phyloP scores from a whole-genome alignment of 2,888 invertebrate genomes.

The Congeria kusceri region DNA sequence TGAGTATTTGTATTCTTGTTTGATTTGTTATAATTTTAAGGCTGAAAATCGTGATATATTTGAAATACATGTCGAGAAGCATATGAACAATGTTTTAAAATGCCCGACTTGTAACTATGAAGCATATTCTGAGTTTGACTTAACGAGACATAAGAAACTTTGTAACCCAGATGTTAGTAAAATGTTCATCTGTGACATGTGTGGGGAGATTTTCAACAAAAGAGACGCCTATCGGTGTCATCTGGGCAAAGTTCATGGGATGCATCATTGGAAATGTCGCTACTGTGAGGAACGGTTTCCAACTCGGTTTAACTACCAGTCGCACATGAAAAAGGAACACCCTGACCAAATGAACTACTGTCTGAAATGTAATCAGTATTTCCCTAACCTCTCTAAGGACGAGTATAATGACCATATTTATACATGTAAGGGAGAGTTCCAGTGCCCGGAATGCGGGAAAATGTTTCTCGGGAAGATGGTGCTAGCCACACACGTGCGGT shows the following conservation, averaged over 20 bases:
- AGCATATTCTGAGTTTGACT: slow-evolving; percentile 4
- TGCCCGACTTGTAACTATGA: slow-evolving; percentile 1
- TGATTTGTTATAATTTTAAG: slow-evolving; percentile 1
- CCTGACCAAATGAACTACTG: neutral
- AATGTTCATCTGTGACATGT: slow-evolving; percentile 3
- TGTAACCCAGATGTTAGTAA: neutral
- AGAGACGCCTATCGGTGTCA: neutral
- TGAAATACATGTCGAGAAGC: slow-evolving; percentile 1
- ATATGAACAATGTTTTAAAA: neutral
- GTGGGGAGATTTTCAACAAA: neutral
- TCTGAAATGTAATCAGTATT: neutral
- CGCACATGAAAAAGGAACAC: neutral
- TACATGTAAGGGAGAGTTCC: slow-evolving; percentile 16
- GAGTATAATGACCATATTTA: slow-evolving; percentile 13
- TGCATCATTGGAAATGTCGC: neutral
- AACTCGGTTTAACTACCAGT: neutral
- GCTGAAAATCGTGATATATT: neutral
- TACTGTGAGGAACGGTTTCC: neutral
- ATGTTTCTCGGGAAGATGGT: slow-evolving; percentile 35
- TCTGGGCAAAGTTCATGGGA: neutral
- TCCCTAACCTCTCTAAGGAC: neutral
- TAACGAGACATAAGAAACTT: neutral
- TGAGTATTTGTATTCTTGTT: slow-evolving; percentile 8
- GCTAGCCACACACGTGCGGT: slow-evolving; percentile 44
- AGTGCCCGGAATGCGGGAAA: slow-evolving; percentile 50